Conservation (phyloP, 2,888 invertebrate species). For the Meloe dianella region DNA sequence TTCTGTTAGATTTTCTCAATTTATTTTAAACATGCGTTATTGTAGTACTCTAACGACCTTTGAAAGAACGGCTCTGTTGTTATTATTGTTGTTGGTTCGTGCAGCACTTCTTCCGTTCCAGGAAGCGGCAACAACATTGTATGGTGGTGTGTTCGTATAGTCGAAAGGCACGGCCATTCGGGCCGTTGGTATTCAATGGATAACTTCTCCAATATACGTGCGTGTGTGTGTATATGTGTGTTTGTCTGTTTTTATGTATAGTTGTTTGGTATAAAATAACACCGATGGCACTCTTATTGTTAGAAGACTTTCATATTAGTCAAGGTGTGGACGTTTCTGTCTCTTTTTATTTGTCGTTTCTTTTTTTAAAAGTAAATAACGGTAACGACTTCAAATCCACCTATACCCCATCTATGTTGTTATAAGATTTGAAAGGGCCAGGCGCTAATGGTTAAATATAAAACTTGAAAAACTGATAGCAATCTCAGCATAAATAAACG, state of each 20-base stretch:
- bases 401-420: background rate
- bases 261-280: slow-evolving; percentile 1
- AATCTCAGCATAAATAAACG: background rate
- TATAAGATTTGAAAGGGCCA: background rate
- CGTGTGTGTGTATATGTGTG: background rate
- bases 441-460: background rate
- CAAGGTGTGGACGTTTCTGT: background rate
- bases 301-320: slow-evolving; percentile 8
- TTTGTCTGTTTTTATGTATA: too few species aligned
- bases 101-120: slow-evolving; percentile 36
- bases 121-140: slow-evolving; percentile 20
- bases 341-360: background rate
- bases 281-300: slow-evolving; percentile 16
- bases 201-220: background rate
- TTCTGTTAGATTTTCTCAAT: background rate
- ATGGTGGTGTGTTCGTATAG: slow-evolving; percentile 5
- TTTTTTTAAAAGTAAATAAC: background rate
- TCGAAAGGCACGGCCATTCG: background rate
- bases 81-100: slow-evolving; percentile 22
- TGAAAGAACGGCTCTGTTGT: slow-evolving; percentile 17
- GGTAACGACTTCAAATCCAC: background rate
- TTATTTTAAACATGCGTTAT: background rate
- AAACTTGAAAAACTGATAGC: background rate
- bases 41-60: slow-evolving; percentile 16
- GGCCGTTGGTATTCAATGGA: slow-evolving; percentile 14